A percentile compares a stretch with the other conserved stretches of the same genome.
phyloP scores from a whole-genome alignment of 2,113 vertebrate species.

The Meriones unguiculatus region DNA sequence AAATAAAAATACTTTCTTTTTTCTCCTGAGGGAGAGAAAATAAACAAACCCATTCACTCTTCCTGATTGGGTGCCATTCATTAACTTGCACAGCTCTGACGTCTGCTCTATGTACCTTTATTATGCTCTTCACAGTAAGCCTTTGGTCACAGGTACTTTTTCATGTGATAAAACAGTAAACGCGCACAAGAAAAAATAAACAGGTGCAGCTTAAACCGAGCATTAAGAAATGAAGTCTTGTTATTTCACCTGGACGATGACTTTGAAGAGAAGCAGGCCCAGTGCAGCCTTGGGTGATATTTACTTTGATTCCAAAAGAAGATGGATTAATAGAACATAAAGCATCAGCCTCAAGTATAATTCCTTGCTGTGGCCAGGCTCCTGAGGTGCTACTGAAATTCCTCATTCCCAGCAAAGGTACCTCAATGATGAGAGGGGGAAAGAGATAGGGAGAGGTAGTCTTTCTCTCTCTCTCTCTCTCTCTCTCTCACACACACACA shows the following conservation, averaged over 20 bases:
- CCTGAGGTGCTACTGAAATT: background rate
- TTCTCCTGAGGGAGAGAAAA: background rate
- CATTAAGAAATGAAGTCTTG: conserved; percentile 70
- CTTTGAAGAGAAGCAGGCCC: conserved; percentile 51
- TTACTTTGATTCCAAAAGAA: conserved; percentile 12
- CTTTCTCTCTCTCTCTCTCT: no score
- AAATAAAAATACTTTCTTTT: background rate
- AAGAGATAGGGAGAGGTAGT: background rate
- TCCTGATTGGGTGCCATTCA: background rate
- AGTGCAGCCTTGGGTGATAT: conserved; percentile 32
- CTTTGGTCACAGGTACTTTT: background rate
- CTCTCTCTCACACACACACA: no score
- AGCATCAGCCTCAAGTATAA: background rate
- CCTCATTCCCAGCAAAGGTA: background rate
- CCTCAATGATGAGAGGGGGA: background rate
- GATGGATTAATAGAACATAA: conserved; percentile 26
- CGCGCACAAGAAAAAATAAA: background rate
- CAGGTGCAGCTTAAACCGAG: conserved; percentile 55
- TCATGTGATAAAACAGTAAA: background rate
- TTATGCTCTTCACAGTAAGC: background rate
- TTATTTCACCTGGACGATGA: conserved; percentile 50
- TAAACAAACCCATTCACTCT: background rate
- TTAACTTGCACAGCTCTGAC: background rate
- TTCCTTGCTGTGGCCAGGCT: background rate
- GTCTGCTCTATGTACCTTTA: background rate